Base-by-base conservation (phyloP, 2,797 vertebrate genomes). In the Ctenopoma kingsleyae region DNA sequence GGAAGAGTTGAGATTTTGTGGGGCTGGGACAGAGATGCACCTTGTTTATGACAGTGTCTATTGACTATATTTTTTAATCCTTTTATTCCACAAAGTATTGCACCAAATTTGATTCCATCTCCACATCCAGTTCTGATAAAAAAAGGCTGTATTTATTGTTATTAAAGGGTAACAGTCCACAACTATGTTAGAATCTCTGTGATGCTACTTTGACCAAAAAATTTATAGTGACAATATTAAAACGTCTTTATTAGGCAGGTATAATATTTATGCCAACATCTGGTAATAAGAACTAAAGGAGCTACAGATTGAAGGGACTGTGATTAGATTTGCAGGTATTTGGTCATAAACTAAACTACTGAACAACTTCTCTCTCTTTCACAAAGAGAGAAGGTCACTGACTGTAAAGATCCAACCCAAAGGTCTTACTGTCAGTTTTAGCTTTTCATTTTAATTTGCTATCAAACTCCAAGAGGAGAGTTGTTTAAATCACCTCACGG, bases 391-490 rank as follows among this genome's bases (percentile, higher is more conserved):
- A 64, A 52, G 40, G 3, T 53, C 58, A 27, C 51, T 3, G 6
- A 54, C 16, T 43, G 20, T 27, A 20, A 50, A 57, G 17, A 62
- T n/a, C 10, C 47, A 32, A 32, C 27, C 54, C 43, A 43, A 60
- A 41, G 47, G 57, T 25, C 38, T 23, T 19, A 22, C 48, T 46
- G 60, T 36, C 40, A 17, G 36, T 35, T 30, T 47, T 23, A 9
- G 22, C 46, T 20, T 36, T 63, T 71, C 22, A 32, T 13, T 54
- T 7, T 44, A 5, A 54, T 38, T 59, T 66, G 13, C 38, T 8
- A 43, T 56, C 17, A 27, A 70, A 46, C 40, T 25, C 13, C 0
- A 44, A 20, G 16, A 47, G 13, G 19, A 13, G 48, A 70, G 20
- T n/a, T 38, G 1, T 25, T 56, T 38, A 60, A 47, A 75, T 6